Conservation (phyloP, 2,888 invertebrate genomes). For the Lutraria lutraria region DNA sequence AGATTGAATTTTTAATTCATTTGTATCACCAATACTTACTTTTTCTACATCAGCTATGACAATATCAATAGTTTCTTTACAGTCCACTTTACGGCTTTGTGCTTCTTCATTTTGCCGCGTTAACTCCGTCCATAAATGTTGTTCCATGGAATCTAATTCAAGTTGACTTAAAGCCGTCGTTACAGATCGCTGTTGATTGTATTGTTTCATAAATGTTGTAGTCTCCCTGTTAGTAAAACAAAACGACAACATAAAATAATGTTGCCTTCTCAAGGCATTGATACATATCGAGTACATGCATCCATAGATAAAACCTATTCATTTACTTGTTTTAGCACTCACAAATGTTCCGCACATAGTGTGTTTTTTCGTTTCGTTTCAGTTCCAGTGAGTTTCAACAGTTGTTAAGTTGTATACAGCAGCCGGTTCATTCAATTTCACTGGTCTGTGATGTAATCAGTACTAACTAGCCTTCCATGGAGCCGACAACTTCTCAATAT, state of each 20-base stretch:
- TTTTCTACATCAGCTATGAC: conserved; percentile 76
- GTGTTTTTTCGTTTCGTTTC: too few relatives aligned
- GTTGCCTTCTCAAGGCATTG: too few relatives aligned
- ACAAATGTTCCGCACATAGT: too few relatives aligned
- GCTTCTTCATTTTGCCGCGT: conserved; percentile 80
- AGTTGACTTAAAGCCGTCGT: conserved; percentile 78
- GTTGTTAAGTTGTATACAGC: too few relatives aligned
- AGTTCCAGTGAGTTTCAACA: too few relatives aligned
- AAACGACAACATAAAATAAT: background rate
- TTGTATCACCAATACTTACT: conserved; percentile 59
- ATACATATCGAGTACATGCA: too few relatives aligned
- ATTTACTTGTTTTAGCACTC: too few relatives aligned
- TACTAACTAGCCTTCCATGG: too few relatives aligned
- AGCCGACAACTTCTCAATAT: too few relatives aligned
- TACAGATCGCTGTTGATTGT: conserved; percentile 79
- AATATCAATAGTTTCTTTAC: conserved; percentile 74
- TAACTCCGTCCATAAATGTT: conserved; percentile 80
- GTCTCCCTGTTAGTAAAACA: conserved; percentile 73
- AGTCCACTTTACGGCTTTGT: conserved; percentile 76
- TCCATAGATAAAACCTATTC: too few relatives aligned
- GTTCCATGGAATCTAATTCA: conserved; percentile 83
- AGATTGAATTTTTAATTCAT: background rate
- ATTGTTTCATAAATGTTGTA: conserved; percentile 77
- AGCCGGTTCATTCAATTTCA: too few relatives aligned
- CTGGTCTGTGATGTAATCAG: too few relatives aligned